Conservation (phyloP, 2,797 vertebrate genomes). For the Mionectes olivaceus region DNA sequence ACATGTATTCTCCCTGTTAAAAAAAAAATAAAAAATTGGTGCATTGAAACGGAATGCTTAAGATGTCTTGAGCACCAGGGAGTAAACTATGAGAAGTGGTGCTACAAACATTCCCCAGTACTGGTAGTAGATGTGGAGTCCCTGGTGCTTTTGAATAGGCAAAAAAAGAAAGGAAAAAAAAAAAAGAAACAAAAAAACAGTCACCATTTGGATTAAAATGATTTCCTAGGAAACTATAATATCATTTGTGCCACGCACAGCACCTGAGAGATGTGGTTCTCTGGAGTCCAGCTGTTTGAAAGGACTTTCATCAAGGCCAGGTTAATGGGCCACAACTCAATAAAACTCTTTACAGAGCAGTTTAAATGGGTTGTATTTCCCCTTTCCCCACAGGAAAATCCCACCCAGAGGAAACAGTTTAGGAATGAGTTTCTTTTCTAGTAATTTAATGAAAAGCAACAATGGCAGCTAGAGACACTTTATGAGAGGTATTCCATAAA, state of each 20-base stretch:
- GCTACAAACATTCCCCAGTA: background rate
- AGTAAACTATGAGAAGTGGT: background rate
- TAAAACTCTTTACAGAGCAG: conserved; percentile 60
- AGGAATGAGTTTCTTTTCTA: conserved; percentile 57
- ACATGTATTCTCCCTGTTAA: background rate
- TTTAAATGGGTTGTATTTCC: conserved; percentile 29
- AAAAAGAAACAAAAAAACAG: background rate
- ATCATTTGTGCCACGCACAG: background rate
- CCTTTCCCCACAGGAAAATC: conserved; percentile 45
- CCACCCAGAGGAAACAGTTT: conserved; percentile 47
- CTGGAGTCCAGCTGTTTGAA: conserved; percentile 7
- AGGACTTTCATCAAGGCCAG: conserved; percentile 45
- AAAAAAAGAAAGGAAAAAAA: background rate
- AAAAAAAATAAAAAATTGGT: background rate
- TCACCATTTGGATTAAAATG: background rate
- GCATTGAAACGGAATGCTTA: background rate
- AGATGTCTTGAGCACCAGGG: background rate
- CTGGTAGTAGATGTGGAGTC: background rate
- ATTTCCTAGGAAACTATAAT: background rate
- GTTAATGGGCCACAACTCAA: conserved; percentile 48
- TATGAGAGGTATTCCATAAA: conserved; percentile 55
- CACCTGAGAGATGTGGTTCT: background rate
- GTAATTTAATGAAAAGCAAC: conserved; percentile 44
- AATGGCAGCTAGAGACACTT: conserved; percentile 40
- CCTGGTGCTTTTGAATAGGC: background rate